These are phyloP conservation scores for Betta splendens DNA, from an alignment of 2,797 vertebrate species.

Conservation along the genomic window DNA sequence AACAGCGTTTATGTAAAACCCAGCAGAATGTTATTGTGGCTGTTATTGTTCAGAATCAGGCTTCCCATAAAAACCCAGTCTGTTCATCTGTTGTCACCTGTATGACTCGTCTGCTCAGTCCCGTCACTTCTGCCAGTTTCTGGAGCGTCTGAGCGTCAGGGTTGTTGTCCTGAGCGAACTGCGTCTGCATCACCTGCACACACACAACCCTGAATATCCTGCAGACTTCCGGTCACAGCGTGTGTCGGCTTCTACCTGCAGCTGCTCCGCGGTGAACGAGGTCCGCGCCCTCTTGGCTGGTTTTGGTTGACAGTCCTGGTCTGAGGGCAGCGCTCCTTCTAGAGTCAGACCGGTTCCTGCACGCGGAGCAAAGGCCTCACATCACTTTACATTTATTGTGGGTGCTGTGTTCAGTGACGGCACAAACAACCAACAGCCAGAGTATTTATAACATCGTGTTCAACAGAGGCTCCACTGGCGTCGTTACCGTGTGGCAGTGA, in stretches of 20 bases:
- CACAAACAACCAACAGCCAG: conserved; percentile 7
- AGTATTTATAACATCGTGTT: conserved; percentile 29
- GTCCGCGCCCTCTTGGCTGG: conserved; percentile 96
- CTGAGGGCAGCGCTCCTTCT: conserved; percentile 96
- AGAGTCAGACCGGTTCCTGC: conserved; percentile 95
- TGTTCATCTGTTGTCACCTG: too few relatives aligned
- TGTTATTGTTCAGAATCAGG: too few relatives aligned
- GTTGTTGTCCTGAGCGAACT: conserved; percentile 99
- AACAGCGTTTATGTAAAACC: background rate
- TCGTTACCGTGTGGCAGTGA: background rate
- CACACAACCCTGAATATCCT: background rate
- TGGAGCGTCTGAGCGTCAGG: conserved; percentile 97
- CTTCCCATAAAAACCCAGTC: too few relatives aligned
- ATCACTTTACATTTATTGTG: conserved; percentile 1
- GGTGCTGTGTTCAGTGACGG: conserved; percentile 10
- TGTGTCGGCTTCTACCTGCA: too few relatives aligned
- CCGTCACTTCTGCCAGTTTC: conserved; percentile 97
- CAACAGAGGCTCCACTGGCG: conserved; percentile 6
- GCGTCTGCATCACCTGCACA: conserved; percentile 94
- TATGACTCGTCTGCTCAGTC: conserved; percentile 95
- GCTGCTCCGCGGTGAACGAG: conserved; percentile 95
- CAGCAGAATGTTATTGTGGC: too few relatives aligned
- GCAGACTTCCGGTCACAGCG: too few relatives aligned
- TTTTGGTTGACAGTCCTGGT: conserved; percentile 98
- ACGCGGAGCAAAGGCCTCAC: background rate